Conservation (phyloP, 2,113 vertebrate genomes). For the Psittacula cyanocephala region DNA sequence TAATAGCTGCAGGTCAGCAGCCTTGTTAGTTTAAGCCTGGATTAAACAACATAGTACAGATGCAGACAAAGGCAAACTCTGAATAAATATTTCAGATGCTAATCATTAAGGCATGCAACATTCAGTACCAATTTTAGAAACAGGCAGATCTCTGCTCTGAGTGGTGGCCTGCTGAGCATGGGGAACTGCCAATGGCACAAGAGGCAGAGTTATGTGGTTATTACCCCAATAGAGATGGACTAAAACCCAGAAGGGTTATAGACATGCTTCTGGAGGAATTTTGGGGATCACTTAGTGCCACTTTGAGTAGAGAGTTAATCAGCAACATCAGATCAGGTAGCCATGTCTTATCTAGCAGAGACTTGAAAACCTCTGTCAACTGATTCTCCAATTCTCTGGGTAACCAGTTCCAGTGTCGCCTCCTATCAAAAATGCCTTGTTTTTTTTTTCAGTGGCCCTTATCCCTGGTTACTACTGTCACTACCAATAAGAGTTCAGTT, state of each 20-base stretch:
- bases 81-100: neutral
- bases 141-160: neutral
- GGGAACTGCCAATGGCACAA: rapidly evolving
- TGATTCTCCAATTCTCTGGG: neutral
- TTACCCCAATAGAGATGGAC: rapidly evolving
- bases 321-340: neutral
- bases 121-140: neutral
- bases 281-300: neutral
- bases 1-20: neutral
- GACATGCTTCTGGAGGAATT: neutral
- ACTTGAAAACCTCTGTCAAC: neutral
- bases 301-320: neutral
- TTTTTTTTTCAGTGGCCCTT: neutral
- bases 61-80: neutral
- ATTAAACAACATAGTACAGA: neutral
- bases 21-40: neutral
- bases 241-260: neutral
- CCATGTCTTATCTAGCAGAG: neutral
- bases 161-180: neutral
- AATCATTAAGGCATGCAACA: neutral
- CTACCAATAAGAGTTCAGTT: neutral
- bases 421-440: neutral
- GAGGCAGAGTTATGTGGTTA: neutral
- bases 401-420: neutral
- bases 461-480: neutral